These are phyloP conservation scores for Archips xylosteana DNA, from an alignment of 2,888 invertebrate genomes.

Conservation along the genomic window DNA sequence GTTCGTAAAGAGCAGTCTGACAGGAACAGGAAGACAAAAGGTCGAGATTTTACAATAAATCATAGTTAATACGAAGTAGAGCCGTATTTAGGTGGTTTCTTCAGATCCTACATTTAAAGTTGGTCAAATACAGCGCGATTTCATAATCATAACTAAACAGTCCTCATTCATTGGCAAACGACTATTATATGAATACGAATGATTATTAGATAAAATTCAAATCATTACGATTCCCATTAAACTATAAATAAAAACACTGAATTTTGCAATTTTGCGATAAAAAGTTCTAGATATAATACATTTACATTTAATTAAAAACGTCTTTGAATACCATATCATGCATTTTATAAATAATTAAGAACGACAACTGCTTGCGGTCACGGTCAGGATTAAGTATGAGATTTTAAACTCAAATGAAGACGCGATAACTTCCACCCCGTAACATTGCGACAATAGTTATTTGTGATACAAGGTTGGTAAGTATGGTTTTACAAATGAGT, in stretches of 20 bases:
- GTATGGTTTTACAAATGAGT: too few relatives aligned
- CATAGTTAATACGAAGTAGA: too few relatives aligned
- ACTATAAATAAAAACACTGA: not conserved
- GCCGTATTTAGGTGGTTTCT: too few relatives aligned
- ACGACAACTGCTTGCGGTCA: slow-evolving; percentile 12
- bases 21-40: not conserved
- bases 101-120: not conserved
- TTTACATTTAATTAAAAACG: not conserved
- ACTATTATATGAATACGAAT: not conserved
- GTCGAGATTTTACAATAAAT: not conserved
- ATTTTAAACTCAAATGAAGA: slow-evolving; percentile 3
- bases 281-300: not conserved
- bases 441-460: too few relatives aligned
- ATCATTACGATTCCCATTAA: not conserved
- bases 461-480: too few relatives aligned
- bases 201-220: not conserved
- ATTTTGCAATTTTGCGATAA: not conserved
- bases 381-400: not conserved
- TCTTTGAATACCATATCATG: slow-evolving; percentile 3
- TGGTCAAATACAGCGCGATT: not conserved
- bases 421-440: not conserved
- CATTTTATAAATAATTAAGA: not conserved
- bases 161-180: not conserved
- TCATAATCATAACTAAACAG: not conserved
- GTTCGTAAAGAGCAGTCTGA: too few relatives aligned